Evolutionary conservation across 2,797 vertebrate species (phyloP), one percentile per base, ranked within the genome.

Genomic region (Neosalanx taihuensis): DNA sequence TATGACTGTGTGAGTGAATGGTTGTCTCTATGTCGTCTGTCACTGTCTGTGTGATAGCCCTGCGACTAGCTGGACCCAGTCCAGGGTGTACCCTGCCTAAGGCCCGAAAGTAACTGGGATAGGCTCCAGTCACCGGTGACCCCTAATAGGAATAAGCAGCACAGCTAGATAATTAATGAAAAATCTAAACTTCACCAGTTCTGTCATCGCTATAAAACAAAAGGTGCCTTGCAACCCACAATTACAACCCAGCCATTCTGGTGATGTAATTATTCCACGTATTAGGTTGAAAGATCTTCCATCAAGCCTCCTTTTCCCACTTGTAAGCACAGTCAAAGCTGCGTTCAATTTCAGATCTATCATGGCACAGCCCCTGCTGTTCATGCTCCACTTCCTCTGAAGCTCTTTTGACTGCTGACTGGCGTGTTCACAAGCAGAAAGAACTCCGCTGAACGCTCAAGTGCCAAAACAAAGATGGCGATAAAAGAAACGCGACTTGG

Each of bases 341-440:
- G 23, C 26, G 46, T 51, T 56, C 60, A 58, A 10, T 9, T 13
- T 29, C 10, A 65, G 12, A 65, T 41, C 37, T 41, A 29, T 62
- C 5, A 46, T 65, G 20, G 41, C 41, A 13, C 41, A 46, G 41
- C 41, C 13, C 41, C 41, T 9, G 9, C 12, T 46, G 41, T 46
- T 46, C 13, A 12, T 46, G 41, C 41, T 46, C 41, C 41, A 46
- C 10, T 46, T 46, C 41, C 41, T 57, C 61, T 23, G 15, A 51
- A 10, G 49, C 41, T 63, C 58, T 58, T 67, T 67, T 71, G 49
- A 73, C 33, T 70, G 72, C 59, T 67, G 37, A n/a, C 30, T 60
- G 35, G 29, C 64, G 64, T 64, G 60, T 26, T 20, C 64, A 33
- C 60, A 71, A 23, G 30, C 29, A 35, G 33, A 12, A 9, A 35